phyloP scores from a whole-genome alignment of 2,888 invertebrate species.

The Hybos culiciformis region DNA sequence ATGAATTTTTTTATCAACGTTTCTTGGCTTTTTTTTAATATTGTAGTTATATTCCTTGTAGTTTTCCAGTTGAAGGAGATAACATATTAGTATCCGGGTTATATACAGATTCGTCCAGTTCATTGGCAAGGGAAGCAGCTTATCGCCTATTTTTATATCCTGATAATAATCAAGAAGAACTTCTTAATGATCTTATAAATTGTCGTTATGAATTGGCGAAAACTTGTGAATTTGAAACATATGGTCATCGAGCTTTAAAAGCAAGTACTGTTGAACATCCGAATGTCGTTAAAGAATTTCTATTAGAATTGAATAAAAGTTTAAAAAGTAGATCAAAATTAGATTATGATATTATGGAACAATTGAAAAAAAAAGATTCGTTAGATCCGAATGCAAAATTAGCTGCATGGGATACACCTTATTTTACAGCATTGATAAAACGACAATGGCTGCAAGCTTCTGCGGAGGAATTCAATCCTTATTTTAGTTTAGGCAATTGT shows the following conservation, averaged over 20 bases:
- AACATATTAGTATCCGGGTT: slow-evolving; percentile 65
- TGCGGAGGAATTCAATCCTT: slow-evolving; percentile 63
- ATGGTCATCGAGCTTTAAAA: slow-evolving; percentile 76
- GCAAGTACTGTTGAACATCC: slow-evolving; percentile 78
- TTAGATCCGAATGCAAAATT: slow-evolving; percentile 25
- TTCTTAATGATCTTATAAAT: slow-evolving; percentile 57
- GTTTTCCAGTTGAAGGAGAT: slow-evolving; percentile 52
- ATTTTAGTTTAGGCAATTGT: slow-evolving; percentile 83
- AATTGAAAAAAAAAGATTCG: slow-evolving; percentile 46
- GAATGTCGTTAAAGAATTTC: slow-evolving; percentile 62
- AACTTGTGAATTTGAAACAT: slow-evolving; percentile 80
- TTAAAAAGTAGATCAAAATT: slow-evolving; percentile 51
- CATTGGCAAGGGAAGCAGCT: slow-evolving; percentile 70
- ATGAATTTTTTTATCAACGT: neutral
- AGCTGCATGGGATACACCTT: slow-evolving; percentile 78
- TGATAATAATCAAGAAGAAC: slow-evolving; percentile 56
- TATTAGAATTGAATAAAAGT: slow-evolving; percentile 59
- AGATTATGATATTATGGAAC: slow-evolving; percentile 65
- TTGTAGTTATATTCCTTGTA: slow-evolving; percentile 16
- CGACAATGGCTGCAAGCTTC: slow-evolving; percentile 54
- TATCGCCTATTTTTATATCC: slow-evolving; percentile 76
- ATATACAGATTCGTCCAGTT: slow-evolving; percentile 69
- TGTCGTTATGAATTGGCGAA: slow-evolving; percentile 67
- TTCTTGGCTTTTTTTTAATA: neutral
- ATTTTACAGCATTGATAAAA: slow-evolving; percentile 63